Evolutionary conservation across 2,888 invertebrate genomes (phyloP).

Genomic region (Peribatodes rhomboidaria): DNA sequence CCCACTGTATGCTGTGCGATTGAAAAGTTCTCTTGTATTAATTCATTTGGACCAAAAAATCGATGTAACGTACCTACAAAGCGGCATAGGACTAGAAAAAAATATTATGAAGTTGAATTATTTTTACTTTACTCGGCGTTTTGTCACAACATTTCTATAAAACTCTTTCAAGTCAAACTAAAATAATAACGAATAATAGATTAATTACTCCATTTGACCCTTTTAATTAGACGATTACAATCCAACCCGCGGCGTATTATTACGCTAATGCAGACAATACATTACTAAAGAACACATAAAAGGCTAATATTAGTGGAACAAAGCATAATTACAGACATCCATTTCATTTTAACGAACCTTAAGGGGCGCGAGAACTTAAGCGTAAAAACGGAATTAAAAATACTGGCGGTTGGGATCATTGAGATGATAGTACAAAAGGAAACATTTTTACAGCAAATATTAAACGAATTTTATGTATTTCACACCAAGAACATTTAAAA

Average conservation of each 20-base stretch:
- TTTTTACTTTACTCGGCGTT: too few relatives aligned
- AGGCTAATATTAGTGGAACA: constrained; percentile 71
- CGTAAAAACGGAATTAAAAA: constrained; percentile 8
- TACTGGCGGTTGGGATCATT: constrained; percentile 8
- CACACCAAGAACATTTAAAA: too few relatives aligned
- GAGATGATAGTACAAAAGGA: not conserved
- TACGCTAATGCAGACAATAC: constrained; percentile 53
- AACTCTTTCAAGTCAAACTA: not conserved
- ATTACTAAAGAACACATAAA: constrained; percentile 59
- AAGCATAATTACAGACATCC: constrained; percentile 73
- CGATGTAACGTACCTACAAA: too few relatives aligned
- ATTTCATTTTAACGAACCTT: constrained; percentile 71
- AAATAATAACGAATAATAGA: constrained; percentile 1
- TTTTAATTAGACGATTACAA: constrained; percentile 41
- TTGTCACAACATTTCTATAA: too few relatives aligned
- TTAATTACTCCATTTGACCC: constrained; percentile 33
- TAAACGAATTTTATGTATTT: not conserved
- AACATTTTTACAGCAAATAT: not conserved
- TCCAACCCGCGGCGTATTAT: constrained; percentile 36
- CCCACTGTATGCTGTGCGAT: not conserved
- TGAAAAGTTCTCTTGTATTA: not conserved
- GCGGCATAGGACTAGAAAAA: too few relatives aligned
- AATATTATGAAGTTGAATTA: too few relatives aligned
- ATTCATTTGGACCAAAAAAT: too few relatives aligned
- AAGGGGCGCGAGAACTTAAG: constrained; percentile 33